Evolutionary conservation across 2,888 invertebrate species (phyloP).

Genomic region (Brenthis hecate): DNA sequence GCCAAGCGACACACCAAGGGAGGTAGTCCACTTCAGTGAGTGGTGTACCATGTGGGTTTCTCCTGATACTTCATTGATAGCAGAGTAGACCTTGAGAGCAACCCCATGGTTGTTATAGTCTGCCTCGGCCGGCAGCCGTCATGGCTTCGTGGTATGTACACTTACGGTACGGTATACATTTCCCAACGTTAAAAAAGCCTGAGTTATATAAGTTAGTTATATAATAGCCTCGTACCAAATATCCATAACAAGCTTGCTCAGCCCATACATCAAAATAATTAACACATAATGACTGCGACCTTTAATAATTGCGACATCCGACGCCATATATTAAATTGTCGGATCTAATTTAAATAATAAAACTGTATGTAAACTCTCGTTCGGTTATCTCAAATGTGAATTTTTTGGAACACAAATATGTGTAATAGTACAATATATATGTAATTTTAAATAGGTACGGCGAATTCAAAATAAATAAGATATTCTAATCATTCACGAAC

Average conservation of each 20-base stretch:
- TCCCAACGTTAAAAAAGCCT: conserved; percentile 1
- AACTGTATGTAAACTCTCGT: conserved; percentile 30
- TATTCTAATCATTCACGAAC: too few species aligned
- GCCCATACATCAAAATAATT: conserved; percentile 56
- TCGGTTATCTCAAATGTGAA: conserved; percentile 37
- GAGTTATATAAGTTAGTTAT: conserved; percentile 34
- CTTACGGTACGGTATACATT: conserved; percentile 11
- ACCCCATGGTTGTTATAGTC: too few species aligned
- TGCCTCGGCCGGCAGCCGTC: too few species aligned
- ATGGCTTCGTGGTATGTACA: too few species aligned
- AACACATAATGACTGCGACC: conserved; percentile 57
- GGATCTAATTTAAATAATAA: conserved; percentile 51
- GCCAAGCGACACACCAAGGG: too few species aligned
- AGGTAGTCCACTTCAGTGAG: too few species aligned
- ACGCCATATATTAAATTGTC: conserved; percentile 53
- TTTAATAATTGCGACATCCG: conserved; percentile 67
- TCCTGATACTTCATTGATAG: too few species aligned
- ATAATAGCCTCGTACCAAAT: conserved; percentile 50
- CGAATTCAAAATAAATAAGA: too few species aligned
- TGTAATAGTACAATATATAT: too few species aligned
- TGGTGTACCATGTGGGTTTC: too few species aligned
- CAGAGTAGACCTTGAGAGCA: too few species aligned
- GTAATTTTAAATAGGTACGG: too few species aligned
- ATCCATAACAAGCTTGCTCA: conserved; percentile 21
- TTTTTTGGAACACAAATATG: not conserved